phyloP scores from a whole-genome alignment of 2,797 vertebrate species.

The Hoplostethus atlanticus region DNA sequence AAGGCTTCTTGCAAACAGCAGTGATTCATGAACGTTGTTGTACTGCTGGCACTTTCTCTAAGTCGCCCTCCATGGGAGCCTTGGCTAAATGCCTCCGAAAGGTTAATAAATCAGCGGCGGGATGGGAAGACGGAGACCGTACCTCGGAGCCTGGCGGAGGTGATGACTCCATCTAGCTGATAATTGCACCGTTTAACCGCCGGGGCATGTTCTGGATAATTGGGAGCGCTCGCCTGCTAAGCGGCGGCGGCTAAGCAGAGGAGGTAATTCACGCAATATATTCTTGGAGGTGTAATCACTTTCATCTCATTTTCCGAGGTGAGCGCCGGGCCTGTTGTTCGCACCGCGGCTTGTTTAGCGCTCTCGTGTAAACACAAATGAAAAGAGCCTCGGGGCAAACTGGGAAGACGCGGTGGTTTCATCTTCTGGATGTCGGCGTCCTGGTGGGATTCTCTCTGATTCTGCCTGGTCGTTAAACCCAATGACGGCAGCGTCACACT shows the following conservation, averaged over 20 bases:
- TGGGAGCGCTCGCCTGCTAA: conserved; percentile 64
- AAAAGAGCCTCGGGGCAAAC: conserved; percentile 13
- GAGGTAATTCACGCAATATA: conserved; percentile 55
- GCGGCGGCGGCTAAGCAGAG: conserved; percentile 29
- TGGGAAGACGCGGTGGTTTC: background rate
- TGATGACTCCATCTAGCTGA: conserved; percentile 67
- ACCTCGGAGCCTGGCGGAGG: conserved; percentile 48
- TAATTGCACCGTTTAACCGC: conserved; percentile 76
- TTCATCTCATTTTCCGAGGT: conserved; percentile 41
- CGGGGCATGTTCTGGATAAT: conserved; percentile 74
- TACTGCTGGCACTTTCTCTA: conserved; percentile 18
- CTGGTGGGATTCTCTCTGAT: conserved; percentile 3
- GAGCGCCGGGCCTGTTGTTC: conserved; percentile 21
- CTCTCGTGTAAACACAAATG: conserved; percentile 37
- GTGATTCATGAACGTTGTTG: conserved; percentile 44
- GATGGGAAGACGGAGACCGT: conserved; percentile 21
- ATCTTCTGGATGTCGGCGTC: conserved; percentile 27
- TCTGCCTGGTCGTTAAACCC: background rate
- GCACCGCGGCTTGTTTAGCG: background rate
- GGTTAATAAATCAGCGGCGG: conserved; percentile 67
- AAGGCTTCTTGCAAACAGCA: background rate
- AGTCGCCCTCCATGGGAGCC: background rate
- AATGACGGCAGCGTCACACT: background rate
- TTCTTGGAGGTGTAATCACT: conserved; percentile 63
- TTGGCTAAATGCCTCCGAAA: conserved; percentile 23